phyloP scores from a whole-genome alignment of 2,113 vertebrate genomes.

The Ictalurus punctatus region DNA sequence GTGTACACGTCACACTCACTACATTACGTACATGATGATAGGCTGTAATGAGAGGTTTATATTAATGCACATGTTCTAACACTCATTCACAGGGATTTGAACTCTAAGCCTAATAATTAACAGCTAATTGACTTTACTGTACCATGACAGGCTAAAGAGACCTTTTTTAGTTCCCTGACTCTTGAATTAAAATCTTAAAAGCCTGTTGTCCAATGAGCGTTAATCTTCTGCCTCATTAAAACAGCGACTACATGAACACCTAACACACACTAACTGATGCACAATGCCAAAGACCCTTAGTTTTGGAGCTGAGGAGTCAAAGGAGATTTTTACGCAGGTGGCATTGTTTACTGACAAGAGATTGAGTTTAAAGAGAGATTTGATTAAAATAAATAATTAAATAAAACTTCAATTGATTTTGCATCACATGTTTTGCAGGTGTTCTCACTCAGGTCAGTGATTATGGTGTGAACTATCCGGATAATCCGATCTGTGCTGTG shows the following conservation, averaged over 20 bases:
- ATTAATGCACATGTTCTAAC: too few species aligned
- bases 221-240: neutral
- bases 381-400: too few species aligned
- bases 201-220: neutral
- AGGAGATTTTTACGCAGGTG: neutral
- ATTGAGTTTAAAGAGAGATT: too few species aligned
- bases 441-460: neutral
- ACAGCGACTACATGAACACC: neutral
- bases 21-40: too few species aligned
- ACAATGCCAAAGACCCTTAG: too few species aligned
- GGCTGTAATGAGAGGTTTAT: too few species aligned
- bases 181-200: neutral
- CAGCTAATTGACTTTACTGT: neutral
- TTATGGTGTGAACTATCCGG: neutral
- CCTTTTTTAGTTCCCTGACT: neutral
- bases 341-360: neutral
- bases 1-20: too few species aligned
- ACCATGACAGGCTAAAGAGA: neutral
- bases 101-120: too few species aligned
- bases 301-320: too few species aligned
- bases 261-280: neutral
- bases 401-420: neutral
- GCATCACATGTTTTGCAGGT: slow-evolving; percentile 18
- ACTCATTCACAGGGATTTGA: too few species aligned
- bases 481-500: slow-evolving; percentile 35